Conservation (phyloP, 2,113 vertebrate species). For the Ornithorhynchus anatinus region DNA sequence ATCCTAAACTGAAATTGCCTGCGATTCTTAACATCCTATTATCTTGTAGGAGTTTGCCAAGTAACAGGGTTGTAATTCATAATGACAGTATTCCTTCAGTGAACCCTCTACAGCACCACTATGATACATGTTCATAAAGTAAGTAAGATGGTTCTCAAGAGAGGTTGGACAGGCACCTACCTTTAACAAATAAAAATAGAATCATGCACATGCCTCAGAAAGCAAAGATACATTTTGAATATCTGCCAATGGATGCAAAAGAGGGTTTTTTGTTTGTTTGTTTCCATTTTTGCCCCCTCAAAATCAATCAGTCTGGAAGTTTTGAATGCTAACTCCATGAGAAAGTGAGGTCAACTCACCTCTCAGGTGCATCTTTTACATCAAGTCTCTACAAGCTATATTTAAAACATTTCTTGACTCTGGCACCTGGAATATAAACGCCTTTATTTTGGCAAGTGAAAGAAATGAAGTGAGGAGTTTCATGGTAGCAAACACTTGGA, state of each 20-base stretch:
- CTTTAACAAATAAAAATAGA: neutral
- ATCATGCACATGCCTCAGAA: constrained; percentile 3
- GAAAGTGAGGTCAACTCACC: constrained; percentile 27
- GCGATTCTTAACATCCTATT: no score
- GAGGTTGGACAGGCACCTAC: neutral
- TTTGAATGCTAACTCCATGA: constrained; percentile 5
- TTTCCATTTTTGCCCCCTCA: constrained; percentile 14
- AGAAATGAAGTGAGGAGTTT: constrained; percentile 62
- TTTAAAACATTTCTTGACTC: constrained; percentile 63
- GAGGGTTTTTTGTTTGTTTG: no score
- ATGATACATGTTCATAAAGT: constrained; percentile 6
- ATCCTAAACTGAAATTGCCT: no score
- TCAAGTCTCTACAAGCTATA: constrained; percentile 46
- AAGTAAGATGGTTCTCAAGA: neutral
- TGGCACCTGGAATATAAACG: constrained; percentile 46
- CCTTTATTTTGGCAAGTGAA: constrained; percentile 63
- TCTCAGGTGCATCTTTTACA: constrained; percentile 29
- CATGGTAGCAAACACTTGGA: constrained; percentile 52
- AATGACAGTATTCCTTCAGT: neutral
- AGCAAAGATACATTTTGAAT: neutral
- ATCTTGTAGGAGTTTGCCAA: neutral
- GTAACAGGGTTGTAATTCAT: constrained; percentile 1
- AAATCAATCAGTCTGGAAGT: constrained; percentile 15
- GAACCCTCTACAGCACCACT: constrained; percentile 3
- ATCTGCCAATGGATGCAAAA: neutral